Evolutionary conservation across 2,888 invertebrate genomes (phyloP), one percentile per base, ranked within the genome.

Genomic region (Hoplodrina blanda): DNA sequence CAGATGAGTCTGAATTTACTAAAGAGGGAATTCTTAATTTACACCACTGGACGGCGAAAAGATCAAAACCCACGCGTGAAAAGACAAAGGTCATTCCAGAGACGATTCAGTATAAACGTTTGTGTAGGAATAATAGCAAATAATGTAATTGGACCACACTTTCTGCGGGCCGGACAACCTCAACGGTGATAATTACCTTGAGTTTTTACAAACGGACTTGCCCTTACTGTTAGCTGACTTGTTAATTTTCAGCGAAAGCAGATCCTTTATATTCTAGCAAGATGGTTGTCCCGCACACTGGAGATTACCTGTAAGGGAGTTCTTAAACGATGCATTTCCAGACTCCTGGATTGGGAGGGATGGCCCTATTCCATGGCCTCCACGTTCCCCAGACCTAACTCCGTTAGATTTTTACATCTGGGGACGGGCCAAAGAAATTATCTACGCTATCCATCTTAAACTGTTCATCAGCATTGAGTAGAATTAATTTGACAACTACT

Each of bases 331-430:
- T 55, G n/a, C 37, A n/a, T 55, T 55, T 13, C 55, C 55, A 30
- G 30, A 44, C 25, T 59, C 46, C 10, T 60, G 59, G 25, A 60
- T 60, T 20, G 59, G 59, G 17, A 25, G 59, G 11, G 46, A 46
- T n/a, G 25, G 62, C 25, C 53, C 37, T 19, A 25, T 60, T 11
- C 46, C n/a, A 30, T 54, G 52, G 62, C 62, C 62, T 37, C 37
- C 62, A 44, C 53, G 53, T 20, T 53, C 54, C 15, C 62, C 62
- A 11, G 62, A 62, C 52, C 62, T 52, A 13, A 62, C 52, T 19
- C 52, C 62, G 49, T 52, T 62, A n/a, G 52, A 62, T 37, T 67
- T 70, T 54, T 33, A 52, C 50, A 20, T 62, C 52, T 62, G 62
- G 52, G 52, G 62, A 37, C 3, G 37, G 37, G 37, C 37, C 3